phyloP scores from a whole-genome alignment of 2,888 invertebrate genomes.

The Embidobia sp. region DNA sequence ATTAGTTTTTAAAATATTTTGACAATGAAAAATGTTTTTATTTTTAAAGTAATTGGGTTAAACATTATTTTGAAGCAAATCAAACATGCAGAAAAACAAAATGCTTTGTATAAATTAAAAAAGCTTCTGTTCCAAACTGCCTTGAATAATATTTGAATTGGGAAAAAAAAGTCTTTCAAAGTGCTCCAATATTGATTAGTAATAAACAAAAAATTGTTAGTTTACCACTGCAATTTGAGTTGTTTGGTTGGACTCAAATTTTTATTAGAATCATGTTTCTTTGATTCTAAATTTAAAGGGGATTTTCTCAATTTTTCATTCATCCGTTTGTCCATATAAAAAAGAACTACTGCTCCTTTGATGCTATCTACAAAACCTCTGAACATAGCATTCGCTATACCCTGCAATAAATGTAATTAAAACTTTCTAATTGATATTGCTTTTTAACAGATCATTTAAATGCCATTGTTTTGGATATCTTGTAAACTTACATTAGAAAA shows the following conservation, averaged over 20 bases:
- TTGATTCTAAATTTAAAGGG: slow-evolving; percentile 82
- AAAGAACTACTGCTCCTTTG: slow-evolving; percentile 88
- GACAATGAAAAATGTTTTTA: too few relatives aligned
- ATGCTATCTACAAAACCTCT: slow-evolving; percentile 91
- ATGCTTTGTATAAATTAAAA: too few relatives aligned
- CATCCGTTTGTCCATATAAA: slow-evolving; percentile 90
- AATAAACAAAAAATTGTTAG: slow-evolving; percentile 9
- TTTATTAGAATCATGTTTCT: slow-evolving; percentile 82
- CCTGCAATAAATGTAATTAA: slow-evolving; percentile 81
- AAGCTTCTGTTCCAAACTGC: too few relatives aligned
- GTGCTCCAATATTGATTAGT: too few relatives aligned
- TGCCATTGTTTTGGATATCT: background rate
- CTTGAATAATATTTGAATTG: too few relatives aligned
- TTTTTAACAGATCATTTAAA: background rate
- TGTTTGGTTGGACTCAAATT: slow-evolving; percentile 80
- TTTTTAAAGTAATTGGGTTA: too few relatives aligned
- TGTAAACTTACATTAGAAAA: too few relatives aligned
- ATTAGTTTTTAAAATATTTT: too few relatives aligned
- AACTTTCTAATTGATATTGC: background rate
- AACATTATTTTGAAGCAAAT: too few relatives aligned
- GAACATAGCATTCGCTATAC: slow-evolving; percentile 85
- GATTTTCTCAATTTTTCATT: slow-evolving; percentile 84
- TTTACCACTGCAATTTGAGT: slow-evolving; percentile 83
- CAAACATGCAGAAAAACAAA: too few relatives aligned
- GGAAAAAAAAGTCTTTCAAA: too few relatives aligned